Percentiles rank a stretch among this genome's conserved stretches.
Evolutionary conservation across 2,113 vertebrate genomes (phyloP).

Genomic region (Tragelaphus strepsiceros): DNA sequence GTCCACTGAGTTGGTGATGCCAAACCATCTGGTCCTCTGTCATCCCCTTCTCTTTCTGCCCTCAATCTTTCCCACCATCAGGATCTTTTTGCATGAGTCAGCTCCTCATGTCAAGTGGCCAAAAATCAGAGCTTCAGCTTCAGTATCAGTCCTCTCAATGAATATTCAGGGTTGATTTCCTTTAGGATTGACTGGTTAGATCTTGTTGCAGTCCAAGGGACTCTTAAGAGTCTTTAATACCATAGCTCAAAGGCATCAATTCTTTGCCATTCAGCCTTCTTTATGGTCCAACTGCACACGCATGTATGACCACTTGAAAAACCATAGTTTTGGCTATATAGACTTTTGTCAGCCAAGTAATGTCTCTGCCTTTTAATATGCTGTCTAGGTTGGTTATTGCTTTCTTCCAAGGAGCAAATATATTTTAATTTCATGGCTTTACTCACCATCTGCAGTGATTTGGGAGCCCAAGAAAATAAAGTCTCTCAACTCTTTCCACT

Average conservation of each 20-base stretch:
- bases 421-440: background rate
- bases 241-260: background rate
- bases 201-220: background rate
- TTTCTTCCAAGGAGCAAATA: background rate
- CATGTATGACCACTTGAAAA: background rate
- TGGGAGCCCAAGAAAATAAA: background rate
- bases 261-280: background rate
- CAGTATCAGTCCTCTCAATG: background rate
- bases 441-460: background rate
- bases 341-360: background rate
- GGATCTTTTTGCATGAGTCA: background rate
- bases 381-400: background rate
- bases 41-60: background rate
- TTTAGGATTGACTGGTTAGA: background rate
- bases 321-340: background rate
- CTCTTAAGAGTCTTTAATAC: background rate
- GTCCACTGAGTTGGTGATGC: background rate
- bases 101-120: fast-evolving
- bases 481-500: background rate
- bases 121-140: background rate
- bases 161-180: background rate
- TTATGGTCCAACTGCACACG: background rate
- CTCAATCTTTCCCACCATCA: background rate
- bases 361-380: background rate
- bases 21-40: background rate